phyloP scores from a whole-genome alignment of 2,797 vertebrate genomes.

The Melanotaenia nigrans region DNA sequence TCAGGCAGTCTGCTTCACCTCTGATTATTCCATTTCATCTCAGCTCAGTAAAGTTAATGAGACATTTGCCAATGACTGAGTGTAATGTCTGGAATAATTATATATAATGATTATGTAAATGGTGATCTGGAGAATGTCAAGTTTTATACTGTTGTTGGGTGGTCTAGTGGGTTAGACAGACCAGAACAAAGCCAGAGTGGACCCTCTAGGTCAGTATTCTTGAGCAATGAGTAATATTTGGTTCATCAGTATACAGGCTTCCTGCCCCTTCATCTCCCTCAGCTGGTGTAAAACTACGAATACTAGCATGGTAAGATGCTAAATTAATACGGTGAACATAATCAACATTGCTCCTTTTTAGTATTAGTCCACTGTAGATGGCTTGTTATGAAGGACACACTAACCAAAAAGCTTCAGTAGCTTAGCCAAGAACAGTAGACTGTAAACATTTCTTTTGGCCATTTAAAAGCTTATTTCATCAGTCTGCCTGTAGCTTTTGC shows the following conservation, averaged over 20 bases:
- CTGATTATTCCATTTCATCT: conserved; percentile 41
- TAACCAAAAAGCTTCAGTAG: neutral
- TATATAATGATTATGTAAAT: neutral
- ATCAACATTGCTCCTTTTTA: neutral
- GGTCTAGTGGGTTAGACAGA: neutral
- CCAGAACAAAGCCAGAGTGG: neutral
- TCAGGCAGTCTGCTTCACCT: conserved; percentile 30
- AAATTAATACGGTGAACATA: too few species aligned
- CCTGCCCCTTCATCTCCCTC: too few species aligned
- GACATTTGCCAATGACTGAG: neutral
- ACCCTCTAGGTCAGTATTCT: neutral
- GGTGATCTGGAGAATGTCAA: neutral
- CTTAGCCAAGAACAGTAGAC: neutral
- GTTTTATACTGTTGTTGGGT: neutral
- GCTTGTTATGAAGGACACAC: neutral
- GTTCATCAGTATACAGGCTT: too few species aligned
- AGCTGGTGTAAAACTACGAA: too few species aligned
- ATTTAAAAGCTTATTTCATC: neutral
- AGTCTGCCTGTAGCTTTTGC: neutral
- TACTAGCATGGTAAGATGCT: too few species aligned
- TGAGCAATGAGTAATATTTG: neutral
- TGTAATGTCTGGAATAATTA: neutral
- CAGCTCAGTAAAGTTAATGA: conserved; percentile 33
- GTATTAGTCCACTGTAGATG: neutral
- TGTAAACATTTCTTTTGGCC: neutral